Base-by-base conservation (phyloP, 2,888 invertebrate species). In the Piscicola geometra region DNA sequence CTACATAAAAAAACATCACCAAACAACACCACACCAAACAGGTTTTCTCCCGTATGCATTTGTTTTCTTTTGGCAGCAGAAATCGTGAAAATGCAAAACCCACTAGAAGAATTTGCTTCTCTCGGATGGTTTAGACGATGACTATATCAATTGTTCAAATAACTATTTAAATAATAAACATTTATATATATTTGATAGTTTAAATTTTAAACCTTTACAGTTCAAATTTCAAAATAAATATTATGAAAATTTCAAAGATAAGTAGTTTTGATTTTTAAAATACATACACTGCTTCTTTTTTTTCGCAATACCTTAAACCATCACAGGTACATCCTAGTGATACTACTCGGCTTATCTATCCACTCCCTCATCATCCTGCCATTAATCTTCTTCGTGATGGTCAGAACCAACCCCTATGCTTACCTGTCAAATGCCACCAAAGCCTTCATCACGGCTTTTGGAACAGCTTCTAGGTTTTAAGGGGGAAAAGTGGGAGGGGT, bases 341-440 rank as follows among this genome's bases (percentile, higher is more conserved):
- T 98, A 0, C 75, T 84, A 64, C 78, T 81, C n/a, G 98, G 97
- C 0, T 88, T 98, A 28, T 90, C 92, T 82, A 88, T 95, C 71
- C 98, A 98, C 83, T 95, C 95, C 9, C 91, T 97, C 82, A 90
- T 96, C 30, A 90, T 95, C 0, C 88, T 98, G 75, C 94, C 96
- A 2, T 84, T 92, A 9, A 88, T 98, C 74, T 98, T 92, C 87
- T 91, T 93, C 81, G 64, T 82, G 15, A 71, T 80, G 28, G 82
- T 82, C 70, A 77, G 83, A 71, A 83, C 81, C 71, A 85, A 85
- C 75, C 84, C 84, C 0, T 81, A 79, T 75, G 72, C 56, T 21
- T 84, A 81, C 79, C 78, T 82, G 75, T 79, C 78, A 72, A 81
- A 81, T 60, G 81, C 83, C 80, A 25, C 80, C 35, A 83, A 84